Base-by-base conservation (phyloP, 2,113 vertebrate genomes). In the Dipodomys spectabilis region DNA sequence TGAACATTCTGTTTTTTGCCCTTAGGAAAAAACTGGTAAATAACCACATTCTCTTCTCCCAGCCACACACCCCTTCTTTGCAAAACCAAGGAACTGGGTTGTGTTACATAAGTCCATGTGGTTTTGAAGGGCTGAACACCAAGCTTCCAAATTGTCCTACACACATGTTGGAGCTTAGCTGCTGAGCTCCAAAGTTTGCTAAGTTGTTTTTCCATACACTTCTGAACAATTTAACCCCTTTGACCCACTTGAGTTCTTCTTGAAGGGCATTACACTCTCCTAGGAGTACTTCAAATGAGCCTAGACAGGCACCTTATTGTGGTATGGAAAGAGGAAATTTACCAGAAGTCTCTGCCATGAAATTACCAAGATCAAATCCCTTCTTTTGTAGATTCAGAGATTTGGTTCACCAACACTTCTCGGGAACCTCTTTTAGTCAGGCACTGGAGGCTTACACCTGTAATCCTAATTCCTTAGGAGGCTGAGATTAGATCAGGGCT, bases 1-100 rank as follows among this genome's bases (percentile, higher is more conserved):
- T 95, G 93, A 97, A 95, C 94, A 95, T 96, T 97, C 92, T 94
- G 91, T 79, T 87, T 95, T 94, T 94, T 84, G 71, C 93, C 92
- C 92, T 95, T 94, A 93, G 93, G 82, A 96, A 95, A 87, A 92
- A 97, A 91, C 83, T 93, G 68, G 95, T 97, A 93, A 94, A 95
- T 94, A 96, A 95, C 84, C 91, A 73, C 85, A 83, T 90, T 95
- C 84, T 96, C 81, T 88, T 94, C 84, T 95, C 73, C 69, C 73
- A 69, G 30, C 79, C 30, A 6, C 60, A 78, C 73, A 49, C 65
- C 80, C 65, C 44, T 95, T 91, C 80, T 84, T 85, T 86, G 82
- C 28, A 96, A 95, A 96, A 87, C 32, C 87, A 80, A 91, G 53
- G 81, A 94, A 92, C 20, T 85, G 87, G 95, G 90, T 96, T 91